Evolutionary conservation across 2,113 vertebrate species (phyloP).

Genomic region (Sigmodon hispidus): DNA sequence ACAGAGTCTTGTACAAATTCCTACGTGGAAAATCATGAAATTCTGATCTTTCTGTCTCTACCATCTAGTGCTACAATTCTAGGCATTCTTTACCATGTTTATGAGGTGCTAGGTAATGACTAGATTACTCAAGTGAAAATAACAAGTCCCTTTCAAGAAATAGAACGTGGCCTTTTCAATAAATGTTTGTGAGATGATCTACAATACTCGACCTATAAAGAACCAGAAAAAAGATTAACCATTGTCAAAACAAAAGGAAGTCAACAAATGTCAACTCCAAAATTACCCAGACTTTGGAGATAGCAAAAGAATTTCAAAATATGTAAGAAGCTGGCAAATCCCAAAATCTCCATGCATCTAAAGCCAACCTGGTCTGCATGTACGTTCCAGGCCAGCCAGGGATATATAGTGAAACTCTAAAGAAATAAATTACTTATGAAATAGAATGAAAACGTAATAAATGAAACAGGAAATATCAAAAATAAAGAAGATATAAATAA

Average conservation of each 20-base stretch:
- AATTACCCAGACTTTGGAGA: neutral
- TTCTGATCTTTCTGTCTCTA: neutral
- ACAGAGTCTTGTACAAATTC: neutral
- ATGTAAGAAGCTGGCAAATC: neutral
- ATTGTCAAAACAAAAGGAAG: neutral
- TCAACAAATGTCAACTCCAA: neutral
- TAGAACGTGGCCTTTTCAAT: no score
- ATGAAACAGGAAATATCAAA: neutral
- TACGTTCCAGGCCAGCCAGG: neutral
- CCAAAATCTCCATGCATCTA: neutral
- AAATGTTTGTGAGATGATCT: neutral
- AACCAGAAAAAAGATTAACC: neutral
- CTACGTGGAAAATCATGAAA: neutral
- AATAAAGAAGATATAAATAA: neutral
- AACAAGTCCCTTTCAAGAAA: neutral
- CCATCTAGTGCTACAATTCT: neutral
- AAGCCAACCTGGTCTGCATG: neutral
- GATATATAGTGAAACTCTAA: neutral
- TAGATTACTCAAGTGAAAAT: neutral
- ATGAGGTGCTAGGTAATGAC: neutral
- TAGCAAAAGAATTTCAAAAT: neutral
- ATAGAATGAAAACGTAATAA: conserved; percentile 25
- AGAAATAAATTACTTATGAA: neutral
- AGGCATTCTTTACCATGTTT: no score
- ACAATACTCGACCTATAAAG: neutral